These are phyloP conservation scores for Pycnomerus fuliginosus DNA, from an alignment of 2,888 invertebrate genomes.

Conservation along the genomic window DNA sequence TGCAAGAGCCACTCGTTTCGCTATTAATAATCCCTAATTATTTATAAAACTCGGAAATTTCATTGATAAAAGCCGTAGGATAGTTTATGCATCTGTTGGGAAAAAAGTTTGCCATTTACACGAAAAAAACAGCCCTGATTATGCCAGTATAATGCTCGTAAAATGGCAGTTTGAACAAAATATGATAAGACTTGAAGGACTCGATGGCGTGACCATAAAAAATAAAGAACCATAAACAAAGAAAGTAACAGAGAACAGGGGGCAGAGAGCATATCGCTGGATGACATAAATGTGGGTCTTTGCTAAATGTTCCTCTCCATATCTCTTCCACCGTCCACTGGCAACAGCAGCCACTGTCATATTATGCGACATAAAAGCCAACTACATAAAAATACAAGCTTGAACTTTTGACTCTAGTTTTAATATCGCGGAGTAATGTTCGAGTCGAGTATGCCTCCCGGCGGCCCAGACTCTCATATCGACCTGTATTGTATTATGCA, in stretches of 20 bases:
- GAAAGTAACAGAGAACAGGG: conserved; percentile 12
- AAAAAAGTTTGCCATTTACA: too few species aligned
- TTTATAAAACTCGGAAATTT: too few species aligned
- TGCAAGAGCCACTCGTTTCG: conserved; percentile 19
- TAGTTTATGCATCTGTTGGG: too few species aligned
- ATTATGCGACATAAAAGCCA: conserved; percentile 24
- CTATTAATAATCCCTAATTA: conserved; percentile 27
- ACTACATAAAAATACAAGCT: conserved; percentile 26
- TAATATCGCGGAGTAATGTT: conserved; percentile 28
- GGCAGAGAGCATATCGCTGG: conserved; percentile 16
- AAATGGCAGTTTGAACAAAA: too few species aligned
- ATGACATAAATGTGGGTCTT: conserved; percentile 16
- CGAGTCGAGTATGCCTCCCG: conserved; percentile 9
- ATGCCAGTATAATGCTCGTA: too few species aligned
- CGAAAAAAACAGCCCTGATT: too few species aligned
- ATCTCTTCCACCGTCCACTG: conserved; percentile 22
- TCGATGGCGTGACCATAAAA: conserved; percentile 10
- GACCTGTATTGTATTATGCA: conserved; percentile 32
- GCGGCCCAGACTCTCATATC: conserved; percentile 23
- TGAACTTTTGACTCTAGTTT: conserved; percentile 28
- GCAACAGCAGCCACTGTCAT: conserved; percentile 23
- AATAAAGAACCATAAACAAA: conserved; percentile 18
- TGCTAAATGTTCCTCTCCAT: conserved; percentile 19
- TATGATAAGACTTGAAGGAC: conserved; percentile 9
- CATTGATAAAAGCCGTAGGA: too few species aligned